Evolutionary conservation across 2,113 vertebrate species (phyloP), one percentile per base, ranked within the genome.

Genomic region (Gymnarchus niloticus): DNA sequence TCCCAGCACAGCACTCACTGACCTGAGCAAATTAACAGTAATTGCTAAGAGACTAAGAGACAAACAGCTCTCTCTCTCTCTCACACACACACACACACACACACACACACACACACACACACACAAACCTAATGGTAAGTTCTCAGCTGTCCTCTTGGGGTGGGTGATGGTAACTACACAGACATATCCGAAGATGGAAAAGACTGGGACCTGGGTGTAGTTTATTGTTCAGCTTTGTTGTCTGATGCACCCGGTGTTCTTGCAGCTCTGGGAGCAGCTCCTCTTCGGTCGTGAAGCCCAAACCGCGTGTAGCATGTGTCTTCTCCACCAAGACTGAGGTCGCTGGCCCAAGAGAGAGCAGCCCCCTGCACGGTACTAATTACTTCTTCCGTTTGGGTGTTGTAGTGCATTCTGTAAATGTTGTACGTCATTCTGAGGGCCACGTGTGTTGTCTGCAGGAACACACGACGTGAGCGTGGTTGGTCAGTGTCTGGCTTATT

Each of bases 181-280:
- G 65, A 37, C 65, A 41, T 54, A 54, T 54, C 19, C 12, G 52
- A 54, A 33, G n/a, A 33, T 9, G 9, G 3, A 65, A 9, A 12
- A 37, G 2, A 69, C n/a, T 33, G 5, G 61, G 61, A 69, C 8
- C 33, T 69, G 2, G 5, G 21, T 80, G 46, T 81, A 25, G 59
- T 23, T 7, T 6, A 3, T 17, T 37, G 44, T 81, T 37, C 14
- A 8, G 77, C 23, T 17, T 3, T 0, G 33, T 41, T 6, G 23
- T 83, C 28, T 69, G 10, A 52, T 85, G 33, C 23, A 41, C 81
- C 52, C 86, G 3, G 37, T 52, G 4, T 77, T 84, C 56, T 86
- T 85, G 51, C 92, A 99, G 97, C 88, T 92, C 94, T n/a, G 92
- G 96, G 88, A 94, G 91, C 85, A 94, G 95, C 33, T 89, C 94